Evolutionary conservation across 2,113 vertebrate genomes (phyloP), one percentile per base, ranked within the genome.

Genomic region (Melanerpes formicivorus): DNA sequence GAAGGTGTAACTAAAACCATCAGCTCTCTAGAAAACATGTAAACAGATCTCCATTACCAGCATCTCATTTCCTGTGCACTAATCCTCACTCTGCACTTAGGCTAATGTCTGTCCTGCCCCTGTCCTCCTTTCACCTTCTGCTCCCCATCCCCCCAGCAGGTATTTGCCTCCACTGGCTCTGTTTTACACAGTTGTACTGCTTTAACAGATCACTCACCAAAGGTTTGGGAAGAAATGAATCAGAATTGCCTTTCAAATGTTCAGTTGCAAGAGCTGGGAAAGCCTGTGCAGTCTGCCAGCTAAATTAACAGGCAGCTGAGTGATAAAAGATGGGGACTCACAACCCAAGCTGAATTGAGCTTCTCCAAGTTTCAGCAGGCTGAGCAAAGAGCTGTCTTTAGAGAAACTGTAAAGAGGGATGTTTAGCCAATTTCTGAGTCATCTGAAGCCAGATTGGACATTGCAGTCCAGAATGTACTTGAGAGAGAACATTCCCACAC

Each of bases 371-470:
- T 69, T 50, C 25, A 11, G 15, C 44, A 64, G 75, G 67, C 78
- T 56, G 71, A 82, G 84, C 71, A 40, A 55, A 82, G 64, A 62
- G 52, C 46, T 62, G 62, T 12, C 88, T 52, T 32, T 14, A 26
- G 84, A 62, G 60, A 80, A 70, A 50, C 58, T 40, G 40, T 12
- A 6, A 42, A 30, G 72, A 18, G 26, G 18, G 23, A 87, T 29
- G 19, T 5, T 29, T 14, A 75, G 94, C 90, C 94, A 95, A 54
- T 10, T 58, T 81, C 62, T 94, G 94, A 95, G 80, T 95, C 94
- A 95, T 11, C 42, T 46, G 34, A 10, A 69, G 76, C 11, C 16
- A 60, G 30, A 32, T 0, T 46, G 63, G 92, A 70, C 71, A 10
- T 1, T 30, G 29, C 64, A 64, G 91, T n/a, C 71, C 88, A 88